Evolutionary conservation across 2,797 vertebrate species (phyloP), one percentile per base, ranked within the genome.

Genomic region (Syngnathus acus): DNA sequence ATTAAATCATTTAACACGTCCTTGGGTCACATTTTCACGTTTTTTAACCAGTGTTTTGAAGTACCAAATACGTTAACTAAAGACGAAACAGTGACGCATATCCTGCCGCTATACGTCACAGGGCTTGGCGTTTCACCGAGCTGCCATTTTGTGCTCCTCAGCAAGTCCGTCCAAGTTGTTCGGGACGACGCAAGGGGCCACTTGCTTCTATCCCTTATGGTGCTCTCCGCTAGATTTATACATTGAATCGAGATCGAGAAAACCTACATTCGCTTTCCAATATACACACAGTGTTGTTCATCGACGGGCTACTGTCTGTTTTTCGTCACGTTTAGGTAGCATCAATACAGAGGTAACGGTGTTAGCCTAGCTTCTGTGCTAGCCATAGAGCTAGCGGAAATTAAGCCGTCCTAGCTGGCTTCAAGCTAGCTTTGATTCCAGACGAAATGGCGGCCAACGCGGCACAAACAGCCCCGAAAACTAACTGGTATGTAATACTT

Each of bases 401-500:
- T 3, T 21, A 61, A 62, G 37, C 64, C 50, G 37, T 23, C 47
- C 48, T 40, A 54, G 47, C 50, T 62, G 26, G 53, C 62, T 10
- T 54, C 13, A 75, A 76, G 72, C 75, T 23, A 50, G 74, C 66
- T 74, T 69, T 73, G 26, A 40, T 37, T 32, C 39, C 79, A 58
- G 79, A 79, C 74, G 85, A 92, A 92, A 93, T 93, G 92, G 92
- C 92, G 87, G 91, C 91, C 81, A 93, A 92, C 69, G 72, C 90
- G 68, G 86, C 89, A 5, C 89, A 89, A 67, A 74, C 87, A 67
- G 63, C 84, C 10, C 71, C 87, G 10, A 37, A 90, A 45, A 37
- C 81, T 2, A 91, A 75, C 80, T 93, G 92, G 92, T 93, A 89
- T 71, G 88, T 82, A 17, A 26, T 8, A 45, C 60, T 26, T 32